These are phyloP conservation scores for Gnatocerus cornutus DNA, from an alignment of 2,888 invertebrate genomes.

Conservation along the genomic window DNA sequence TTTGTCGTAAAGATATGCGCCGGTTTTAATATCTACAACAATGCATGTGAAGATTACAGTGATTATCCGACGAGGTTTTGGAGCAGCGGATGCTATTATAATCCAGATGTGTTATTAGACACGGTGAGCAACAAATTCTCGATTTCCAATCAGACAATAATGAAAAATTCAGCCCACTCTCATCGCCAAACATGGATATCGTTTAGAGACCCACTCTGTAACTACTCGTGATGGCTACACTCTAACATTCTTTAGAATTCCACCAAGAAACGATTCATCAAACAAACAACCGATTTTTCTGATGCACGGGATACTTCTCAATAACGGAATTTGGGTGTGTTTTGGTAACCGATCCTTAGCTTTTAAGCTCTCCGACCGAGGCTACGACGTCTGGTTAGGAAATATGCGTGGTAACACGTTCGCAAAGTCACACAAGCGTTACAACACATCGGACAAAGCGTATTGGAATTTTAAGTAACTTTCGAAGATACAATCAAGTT, in stretches of 20 bases:
- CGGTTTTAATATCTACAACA: slow-evolving; percentile 20
- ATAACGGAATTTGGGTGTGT: slow-evolving; percentile 55
- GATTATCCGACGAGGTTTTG: slow-evolving; percentile 18
- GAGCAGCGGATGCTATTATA: slow-evolving; percentile 32
- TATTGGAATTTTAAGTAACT: slow-evolving; percentile 78
- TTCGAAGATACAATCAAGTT: neutral
- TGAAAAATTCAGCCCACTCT: slow-evolving; percentile 12
- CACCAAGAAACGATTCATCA: slow-evolving; percentile 37
- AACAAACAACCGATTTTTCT: slow-evolving; percentile 53
- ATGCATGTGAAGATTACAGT: slow-evolving; percentile 31
- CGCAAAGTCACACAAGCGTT: slow-evolving; percentile 76
- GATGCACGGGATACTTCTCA: slow-evolving; percentile 55
- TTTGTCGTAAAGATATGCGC: neutral
- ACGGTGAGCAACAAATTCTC: slow-evolving; percentile 16
- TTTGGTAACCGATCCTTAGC: slow-evolving; percentile 65
- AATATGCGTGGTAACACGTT: slow-evolving; percentile 86
- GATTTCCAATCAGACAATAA: no score
- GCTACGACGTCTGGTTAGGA: slow-evolving; percentile 85
- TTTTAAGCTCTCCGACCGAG: slow-evolving; percentile 77
- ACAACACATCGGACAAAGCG: slow-evolving; percentile 72
- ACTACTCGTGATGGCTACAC: slow-evolving; percentile 28
- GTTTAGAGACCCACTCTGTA: slow-evolving; percentile 16
- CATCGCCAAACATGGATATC: slow-evolving; percentile 23
- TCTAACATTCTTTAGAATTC: slow-evolving; percentile 44
- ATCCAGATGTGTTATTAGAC: slow-evolving; percentile 27